phyloP scores from a whole-genome alignment of 2,797 vertebrate genomes.

The Chelon labrosus region DNA sequence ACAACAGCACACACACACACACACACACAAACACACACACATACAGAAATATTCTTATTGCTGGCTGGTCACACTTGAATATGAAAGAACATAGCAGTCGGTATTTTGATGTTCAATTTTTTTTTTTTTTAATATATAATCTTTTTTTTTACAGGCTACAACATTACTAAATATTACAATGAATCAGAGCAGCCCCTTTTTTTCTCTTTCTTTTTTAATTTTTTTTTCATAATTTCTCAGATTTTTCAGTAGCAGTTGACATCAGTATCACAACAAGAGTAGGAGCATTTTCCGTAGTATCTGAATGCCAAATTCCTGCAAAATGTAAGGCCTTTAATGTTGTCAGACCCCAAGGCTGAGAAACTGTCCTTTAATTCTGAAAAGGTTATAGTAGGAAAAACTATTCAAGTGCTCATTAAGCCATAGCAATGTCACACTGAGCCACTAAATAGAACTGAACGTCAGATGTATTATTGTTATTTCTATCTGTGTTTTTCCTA shows the following conservation, averaged over 20 bases:
- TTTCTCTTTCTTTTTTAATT: no score
- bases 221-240: not conserved
- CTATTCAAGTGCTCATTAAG: not conserved
- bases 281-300: not conserved
- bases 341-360: not conserved
- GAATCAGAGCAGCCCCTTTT: no score
- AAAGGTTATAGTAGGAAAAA: not conserved
- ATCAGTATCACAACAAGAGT: not conserved
- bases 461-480: no score
- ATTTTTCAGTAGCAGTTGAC: not conserved
- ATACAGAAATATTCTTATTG: constrained; percentile 8
- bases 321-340: not conserved
- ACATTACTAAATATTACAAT: no score
- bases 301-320: not conserved
- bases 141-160: no score
- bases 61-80: constrained; percentile 3
- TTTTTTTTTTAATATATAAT: not conserved
- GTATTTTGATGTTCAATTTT: constrained; percentile 11
- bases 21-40: constrained; percentile 4
- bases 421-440: not conserved
- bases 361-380: constrained; percentile 1
- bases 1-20: constrained; percentile 14
- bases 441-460: no score
- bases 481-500: no score
- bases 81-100: constrained; percentile 21